Evolutionary conservation across 2,888 invertebrate species (phyloP).

Genomic region (Sinohyriopsis cumingii): DNA sequence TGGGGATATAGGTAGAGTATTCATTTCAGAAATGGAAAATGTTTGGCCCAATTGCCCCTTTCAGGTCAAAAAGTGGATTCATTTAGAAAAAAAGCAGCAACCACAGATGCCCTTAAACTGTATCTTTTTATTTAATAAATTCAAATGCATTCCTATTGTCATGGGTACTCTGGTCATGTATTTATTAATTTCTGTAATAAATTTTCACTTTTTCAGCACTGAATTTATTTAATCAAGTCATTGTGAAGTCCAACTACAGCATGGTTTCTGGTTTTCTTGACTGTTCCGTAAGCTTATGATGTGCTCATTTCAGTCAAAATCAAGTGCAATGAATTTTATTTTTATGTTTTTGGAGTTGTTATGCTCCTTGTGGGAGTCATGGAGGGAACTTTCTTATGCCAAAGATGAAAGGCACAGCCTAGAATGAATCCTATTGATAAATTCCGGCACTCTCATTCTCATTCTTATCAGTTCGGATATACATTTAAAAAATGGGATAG

Average conservation of each 20-base stretch:
- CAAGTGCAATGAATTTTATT: no score
- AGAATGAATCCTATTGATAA: no score
- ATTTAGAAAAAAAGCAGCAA: background rate
- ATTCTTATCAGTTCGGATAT: no score
- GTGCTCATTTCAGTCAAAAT: no score
- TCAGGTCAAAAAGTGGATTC: background rate
- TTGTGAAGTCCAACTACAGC: background rate
- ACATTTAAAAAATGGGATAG: no score
- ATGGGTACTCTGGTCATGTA: background rate
- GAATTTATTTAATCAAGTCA: background rate
- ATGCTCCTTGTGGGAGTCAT: no score
- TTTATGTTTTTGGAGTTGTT: no score
- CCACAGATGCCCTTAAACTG: background rate
- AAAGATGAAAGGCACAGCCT: no score
- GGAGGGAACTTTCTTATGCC: no score
- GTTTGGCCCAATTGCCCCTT: background rate
- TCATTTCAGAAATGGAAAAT: slow-evolving; percentile 4
- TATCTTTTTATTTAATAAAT: background rate
- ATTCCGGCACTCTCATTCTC: no score
- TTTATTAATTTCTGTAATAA: background rate
- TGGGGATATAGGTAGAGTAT: slow-evolving; percentile 75
- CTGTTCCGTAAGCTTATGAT: no score
- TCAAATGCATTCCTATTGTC: background rate
- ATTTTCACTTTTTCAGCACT: background rate
- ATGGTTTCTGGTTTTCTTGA: slow-evolving; percentile 5